These are phyloP conservation scores for Metellina segmentata DNA, from an alignment of 2,888 invertebrate genomes.

Conservation along the genomic window DNA sequence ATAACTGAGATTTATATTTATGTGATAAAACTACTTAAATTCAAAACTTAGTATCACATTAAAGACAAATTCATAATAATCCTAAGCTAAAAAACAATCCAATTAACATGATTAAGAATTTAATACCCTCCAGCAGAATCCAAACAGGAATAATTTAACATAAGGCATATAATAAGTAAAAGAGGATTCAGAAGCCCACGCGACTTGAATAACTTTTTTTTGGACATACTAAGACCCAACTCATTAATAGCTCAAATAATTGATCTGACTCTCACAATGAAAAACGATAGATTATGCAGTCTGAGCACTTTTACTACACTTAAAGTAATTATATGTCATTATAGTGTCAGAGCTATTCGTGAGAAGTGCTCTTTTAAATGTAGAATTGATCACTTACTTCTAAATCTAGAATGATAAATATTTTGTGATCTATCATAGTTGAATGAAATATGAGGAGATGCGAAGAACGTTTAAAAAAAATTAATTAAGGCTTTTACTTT, in stretches of 20 bases:
- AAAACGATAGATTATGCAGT: neutral
- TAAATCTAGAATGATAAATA: neutral
- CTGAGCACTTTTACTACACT: neutral
- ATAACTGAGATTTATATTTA: too few species aligned
- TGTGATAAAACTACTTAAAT: too few species aligned
- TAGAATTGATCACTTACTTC: constrained; percentile 1
- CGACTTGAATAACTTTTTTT: neutral
- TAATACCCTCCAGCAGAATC: too few species aligned
- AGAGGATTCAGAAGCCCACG: neutral
- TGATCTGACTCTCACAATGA: neutral
- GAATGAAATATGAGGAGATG: too few species aligned
- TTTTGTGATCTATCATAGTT: too few species aligned
- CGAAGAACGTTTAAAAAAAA: too few species aligned
- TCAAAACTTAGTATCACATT: too few species aligned
- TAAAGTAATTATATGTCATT: neutral
- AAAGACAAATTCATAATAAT: too few species aligned
- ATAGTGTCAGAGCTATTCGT: neutral
- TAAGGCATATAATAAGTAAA: neutral
- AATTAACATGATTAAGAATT: too few species aligned
- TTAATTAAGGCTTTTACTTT: too few species aligned
- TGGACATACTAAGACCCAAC: neutral
- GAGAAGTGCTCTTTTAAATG: neutral
- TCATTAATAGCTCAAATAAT: neutral
- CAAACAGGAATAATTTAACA: neutral
- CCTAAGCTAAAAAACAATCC: too few species aligned